Conservation (phyloP, 2,113 vertebrate species). For the Eptesicus fuscus region DNA sequence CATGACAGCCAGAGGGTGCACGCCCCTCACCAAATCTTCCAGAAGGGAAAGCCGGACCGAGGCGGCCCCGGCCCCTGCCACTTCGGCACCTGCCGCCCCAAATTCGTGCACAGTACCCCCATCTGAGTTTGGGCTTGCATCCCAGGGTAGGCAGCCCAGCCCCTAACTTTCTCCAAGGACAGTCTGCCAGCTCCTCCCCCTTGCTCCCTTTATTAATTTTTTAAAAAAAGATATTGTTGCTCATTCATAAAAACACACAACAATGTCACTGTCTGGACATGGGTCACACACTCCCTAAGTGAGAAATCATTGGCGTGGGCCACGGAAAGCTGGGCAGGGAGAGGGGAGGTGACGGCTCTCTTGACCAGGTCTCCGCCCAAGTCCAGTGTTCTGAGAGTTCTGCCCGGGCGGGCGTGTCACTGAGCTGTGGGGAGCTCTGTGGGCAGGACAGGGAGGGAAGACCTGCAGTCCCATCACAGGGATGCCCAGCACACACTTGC, state of each 20-base stretch:
- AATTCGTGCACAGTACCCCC: neutral
- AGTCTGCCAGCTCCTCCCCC: fast-evolving
- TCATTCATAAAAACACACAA: neutral
- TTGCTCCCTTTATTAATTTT: neutral
- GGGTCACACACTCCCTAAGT: neutral
- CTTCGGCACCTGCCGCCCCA: neutral
- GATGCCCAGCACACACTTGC: neutral
- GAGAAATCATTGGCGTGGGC: neutral
- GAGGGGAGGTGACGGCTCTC: neutral
- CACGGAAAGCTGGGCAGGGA: neutral
- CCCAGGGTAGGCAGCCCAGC: neutral
- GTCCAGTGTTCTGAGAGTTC: neutral
- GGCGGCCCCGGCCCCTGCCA: fast-evolving
- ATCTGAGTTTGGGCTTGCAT: neutral
- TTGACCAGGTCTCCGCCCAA: neutral
- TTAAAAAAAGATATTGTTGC: too few relatives aligned
- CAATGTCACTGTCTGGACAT: neutral
- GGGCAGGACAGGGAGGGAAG: neutral
- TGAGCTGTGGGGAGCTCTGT: neutral
- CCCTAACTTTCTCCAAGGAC: neutral
- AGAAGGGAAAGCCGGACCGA: neutral
- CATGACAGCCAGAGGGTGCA: fast-evolving
- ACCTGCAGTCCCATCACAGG: neutral
- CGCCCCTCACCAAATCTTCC: neutral
- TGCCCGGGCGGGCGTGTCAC: neutral